Base-by-base conservation (phyloP, 2,888 invertebrate species). In the Nomada flava region DNA sequence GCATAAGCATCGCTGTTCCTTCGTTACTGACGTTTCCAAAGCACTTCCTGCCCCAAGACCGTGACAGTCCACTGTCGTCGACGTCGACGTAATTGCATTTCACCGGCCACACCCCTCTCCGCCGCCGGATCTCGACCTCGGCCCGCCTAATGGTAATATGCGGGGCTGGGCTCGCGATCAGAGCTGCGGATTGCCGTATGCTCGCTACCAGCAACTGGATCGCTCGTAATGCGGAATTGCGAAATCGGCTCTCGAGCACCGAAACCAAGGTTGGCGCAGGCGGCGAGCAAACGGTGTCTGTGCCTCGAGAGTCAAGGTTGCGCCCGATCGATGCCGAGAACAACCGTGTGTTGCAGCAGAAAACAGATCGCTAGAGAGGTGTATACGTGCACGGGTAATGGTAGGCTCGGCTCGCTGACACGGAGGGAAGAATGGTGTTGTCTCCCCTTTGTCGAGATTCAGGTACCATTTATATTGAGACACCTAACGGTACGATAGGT, bases 81-180 rank as follows among this genome's bases (percentile, higher is more conserved):
- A 15, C 44, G 83, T 76, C 76, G 63, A 79, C 88, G 89, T 91
- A 90, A 92, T 92, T 90, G 89, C 90, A 89, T 89, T 90, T 91
- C 81, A 82, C 86, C 80, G 83, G 86, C 86, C 90, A 88, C 88
- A 88, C 87, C 84, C 84, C 80, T 62, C 64, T n/a, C 29, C 68
- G 11, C 20, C 67, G 57, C 68, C 62, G 18, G 47, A 52, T 55
- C 68, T 68, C 77, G 79, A 72, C 82, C 86, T 87, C 84, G 88
- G 83, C 87, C 84, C 89, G 83, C 85, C 89, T 88, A 88, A 89
- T 90, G 91, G 85, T 88, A 90, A 89, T 89, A 89, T 79, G 82
- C 18, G 36, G 86, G 85, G 87, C 85, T 89, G 76, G 87, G 89
- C 78, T 79, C 76, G 71, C 71, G 72, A 83, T 75, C 77, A 57